Base-by-base conservation (phyloP, 2,113 vertebrate species). In the Tachuris rubrigastra region DNA sequence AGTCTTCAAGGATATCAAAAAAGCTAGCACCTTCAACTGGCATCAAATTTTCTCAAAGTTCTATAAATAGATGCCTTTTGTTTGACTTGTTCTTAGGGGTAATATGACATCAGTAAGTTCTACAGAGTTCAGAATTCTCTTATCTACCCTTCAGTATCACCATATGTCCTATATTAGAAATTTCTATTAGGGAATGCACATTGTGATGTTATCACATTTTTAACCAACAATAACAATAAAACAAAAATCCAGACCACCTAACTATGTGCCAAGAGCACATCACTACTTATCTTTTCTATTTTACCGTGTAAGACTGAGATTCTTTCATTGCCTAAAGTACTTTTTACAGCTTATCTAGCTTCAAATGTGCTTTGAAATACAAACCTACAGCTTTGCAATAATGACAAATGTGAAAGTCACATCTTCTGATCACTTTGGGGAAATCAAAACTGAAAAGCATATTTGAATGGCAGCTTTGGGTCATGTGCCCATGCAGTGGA, bases 291-390 rank as follows among this genome's bases (percentile, higher is more conserved):
- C 60, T 94, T 91, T 83, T 75, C 90, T 91, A 39, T 76, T 93
- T 96, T 75, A 86, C 59, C 4, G 4, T 59, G 28, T 84, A 81
- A 84, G 89, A 81, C 46, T 67, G 53, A 87, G 84, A 84, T 87
- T 79, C 49, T 93, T 95, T 89, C 75, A 76, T 85, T 79, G 58
- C 77, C 91, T 87, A 59, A 94, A 95, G 95, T 73, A 75, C 73
- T 93, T 84, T 84, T 79, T 89, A 66, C 86, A 85, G 95, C 73
- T 96, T 95, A 84, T 92, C 88, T 95, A 76, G 74, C 74, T 90
- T 94, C 89, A 93, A 91, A 71, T 81, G 58, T 66, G 46, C 90
- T 92, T 95, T 94, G 81, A 90, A 95, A 95, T 82, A 89, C 86
- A 96, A 91, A 91, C 68, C 59, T 76, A n/a, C 0, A 0, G 65